phyloP scores from a whole-genome alignment of 2,888 invertebrate genomes.

The Glyphotaelius pellucidus region DNA sequence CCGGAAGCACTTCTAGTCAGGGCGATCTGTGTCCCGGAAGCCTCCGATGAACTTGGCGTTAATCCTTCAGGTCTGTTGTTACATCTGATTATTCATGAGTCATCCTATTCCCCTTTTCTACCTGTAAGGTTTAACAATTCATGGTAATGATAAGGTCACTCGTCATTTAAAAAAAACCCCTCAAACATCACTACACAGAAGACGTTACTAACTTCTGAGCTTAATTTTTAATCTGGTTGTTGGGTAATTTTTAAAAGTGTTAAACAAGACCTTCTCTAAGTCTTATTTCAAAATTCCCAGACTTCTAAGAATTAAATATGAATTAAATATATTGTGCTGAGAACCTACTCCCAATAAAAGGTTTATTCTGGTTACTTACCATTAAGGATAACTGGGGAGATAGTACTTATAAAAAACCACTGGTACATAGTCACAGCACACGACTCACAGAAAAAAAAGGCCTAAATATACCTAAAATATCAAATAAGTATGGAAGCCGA shows the following conservation, averaged over 20 bases:
- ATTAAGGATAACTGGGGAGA: too few relatives aligned
- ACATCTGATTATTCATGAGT: background rate
- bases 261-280: background rate
- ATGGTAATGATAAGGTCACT: too few relatives aligned
- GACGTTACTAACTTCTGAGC: background rate
- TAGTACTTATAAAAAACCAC: too few relatives aligned
- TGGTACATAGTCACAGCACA: too few relatives aligned
- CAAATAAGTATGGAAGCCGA: too few relatives aligned
- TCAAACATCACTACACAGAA: background rate
- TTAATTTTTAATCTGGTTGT: background rate
- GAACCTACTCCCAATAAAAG: too few relatives aligned
- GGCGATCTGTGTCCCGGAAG: too few relatives aligned
- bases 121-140: background rate
- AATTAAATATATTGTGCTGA: too few relatives aligned
- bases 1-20: constrained; percentile 6
- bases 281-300: background rate
- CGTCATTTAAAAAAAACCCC: background rate
- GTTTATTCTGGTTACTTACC: too few relatives aligned
- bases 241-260: background rate
- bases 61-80: background rate
- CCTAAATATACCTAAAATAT: too few relatives aligned
- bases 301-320: background rate
- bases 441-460: too few relatives aligned
- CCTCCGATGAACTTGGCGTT: constrained; percentile 15
- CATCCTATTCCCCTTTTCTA: background rate